Base-by-base conservation (phyloP, 2,797 vertebrate genomes). In the Dromococcyx pavoninus region DNA sequence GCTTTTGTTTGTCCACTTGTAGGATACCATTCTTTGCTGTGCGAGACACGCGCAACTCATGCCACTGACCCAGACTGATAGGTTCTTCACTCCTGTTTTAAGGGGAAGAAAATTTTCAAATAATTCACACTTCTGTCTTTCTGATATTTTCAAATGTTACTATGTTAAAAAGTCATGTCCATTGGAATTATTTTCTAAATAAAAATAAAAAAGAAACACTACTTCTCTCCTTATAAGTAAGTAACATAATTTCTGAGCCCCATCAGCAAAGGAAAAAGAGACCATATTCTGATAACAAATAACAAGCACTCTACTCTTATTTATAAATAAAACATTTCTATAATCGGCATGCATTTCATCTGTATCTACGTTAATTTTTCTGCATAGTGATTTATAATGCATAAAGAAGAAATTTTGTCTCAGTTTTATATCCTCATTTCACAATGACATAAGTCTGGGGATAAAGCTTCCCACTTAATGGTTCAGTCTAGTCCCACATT, bases 21-120 rank as follows among this genome's bases (percentile, higher is more conserved):
- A 99, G 97, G 96, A 99, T 99, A 1, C 99, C 99, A 16, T 98
- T 99, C 97, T 98, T 99, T 0, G 99, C 99, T 0, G 99, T 99
- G 28, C 99, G 99, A 54, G 99, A 99, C 43, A 99, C 98, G 58
- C 96, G 98, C 48, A 99, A 37, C 39, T 99, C 99, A 1, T 99
- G 99, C 99, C 99, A 99, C 3, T 98, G 95, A 61, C 98, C 97
- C 84, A 99, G 95, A 64, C 89, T 97, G 71, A 99, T 91, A 66
- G 98, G 96, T 71, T 99, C 98, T 86, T 98, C 98, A 88, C 98
- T 99, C 98, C 99, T 99, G 94, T 53, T 35, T 67, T 32, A 76
- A 91, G 58, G 54, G 79, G 17, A 93, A 94, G 79, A 85, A 74
- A 75, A 84, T 11, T 57, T 71, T 48, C 37, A 84, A 30, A 17